phyloP scores from a whole-genome alignment of 2,113 vertebrate genomes.

The Pionites leucogaster region DNA sequence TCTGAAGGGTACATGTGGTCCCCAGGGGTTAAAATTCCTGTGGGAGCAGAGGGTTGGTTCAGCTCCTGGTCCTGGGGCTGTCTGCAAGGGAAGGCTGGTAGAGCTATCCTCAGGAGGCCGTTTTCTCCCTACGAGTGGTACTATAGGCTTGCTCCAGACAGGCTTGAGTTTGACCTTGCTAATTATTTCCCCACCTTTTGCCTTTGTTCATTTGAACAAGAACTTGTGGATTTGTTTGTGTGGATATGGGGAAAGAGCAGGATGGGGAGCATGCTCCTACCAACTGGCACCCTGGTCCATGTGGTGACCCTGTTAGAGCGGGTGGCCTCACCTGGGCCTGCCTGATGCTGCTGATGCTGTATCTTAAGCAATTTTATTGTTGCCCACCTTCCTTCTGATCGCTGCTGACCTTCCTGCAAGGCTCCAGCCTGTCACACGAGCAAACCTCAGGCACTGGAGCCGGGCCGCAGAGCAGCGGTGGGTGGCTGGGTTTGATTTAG shows the following conservation, averaged over 20 bases:
- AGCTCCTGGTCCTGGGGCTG: background rate
- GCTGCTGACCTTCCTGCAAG: background rate
- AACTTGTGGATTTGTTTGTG: background rate
- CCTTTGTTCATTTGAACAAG: background rate
- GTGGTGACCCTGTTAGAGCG: background rate
- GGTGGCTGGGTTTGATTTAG: conserved; percentile 62
- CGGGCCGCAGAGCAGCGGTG: background rate
- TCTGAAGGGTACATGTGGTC: background rate
- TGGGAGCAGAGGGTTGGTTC: background rate
- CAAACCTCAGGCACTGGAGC: background rate
- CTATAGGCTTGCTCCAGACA: background rate
- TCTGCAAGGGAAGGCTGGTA: background rate
- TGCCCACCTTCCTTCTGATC: background rate
- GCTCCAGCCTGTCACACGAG: background rate
- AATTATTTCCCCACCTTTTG: background rate
- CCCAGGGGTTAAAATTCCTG: accelerated
- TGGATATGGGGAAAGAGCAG: too few species aligned
- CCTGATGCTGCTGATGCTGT: background rate
- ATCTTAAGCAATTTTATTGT: background rate
- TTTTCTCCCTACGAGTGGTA: background rate
- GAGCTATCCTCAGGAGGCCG: background rate
- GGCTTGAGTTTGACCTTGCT: background rate
- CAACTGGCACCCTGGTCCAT: accelerated
- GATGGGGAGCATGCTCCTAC: accelerated
- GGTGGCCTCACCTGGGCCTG: background rate